Percentiles rank a stretch among this genome's conserved stretches.
These are phyloP conservation scores for Agrochola circellaris DNA, from an alignment of 2,888 invertebrate species.

Conservation along the genomic window DNA sequence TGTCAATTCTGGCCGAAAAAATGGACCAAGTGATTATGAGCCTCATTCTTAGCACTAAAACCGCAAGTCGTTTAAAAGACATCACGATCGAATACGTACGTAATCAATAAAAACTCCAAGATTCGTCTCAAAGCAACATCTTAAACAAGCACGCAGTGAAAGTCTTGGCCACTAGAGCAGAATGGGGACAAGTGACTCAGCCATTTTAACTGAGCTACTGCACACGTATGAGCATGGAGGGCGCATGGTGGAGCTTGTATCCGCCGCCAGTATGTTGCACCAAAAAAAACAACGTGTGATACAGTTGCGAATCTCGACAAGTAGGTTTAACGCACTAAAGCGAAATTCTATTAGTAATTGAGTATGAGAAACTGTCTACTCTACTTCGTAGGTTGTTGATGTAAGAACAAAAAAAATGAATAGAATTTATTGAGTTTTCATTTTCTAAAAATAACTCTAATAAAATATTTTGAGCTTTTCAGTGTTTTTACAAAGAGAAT, in stretches of 20 bases:
- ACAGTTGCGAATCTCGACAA: slow-evolving; percentile 30
- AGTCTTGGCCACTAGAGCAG: slow-evolving; percentile 75
- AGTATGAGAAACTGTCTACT: slow-evolving; percentile 6
- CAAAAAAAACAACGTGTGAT: slow-evolving; percentile 20
- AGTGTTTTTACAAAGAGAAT: neutral
- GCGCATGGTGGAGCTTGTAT: slow-evolving; percentile 38
- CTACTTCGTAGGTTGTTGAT: neutral
- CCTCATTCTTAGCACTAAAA: slow-evolving; percentile 16
- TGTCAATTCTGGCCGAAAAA: neutral
- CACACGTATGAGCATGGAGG: slow-evolving; percentile 55
- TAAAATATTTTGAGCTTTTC: neutral
- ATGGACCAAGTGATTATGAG: neutral
- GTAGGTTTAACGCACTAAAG: neutral
- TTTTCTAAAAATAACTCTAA: neutral
- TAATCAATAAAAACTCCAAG: slow-evolving; percentile 58
- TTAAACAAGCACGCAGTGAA: slow-evolving; percentile 73
- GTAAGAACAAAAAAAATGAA: neutral
- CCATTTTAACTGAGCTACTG: slow-evolving; percentile 54
- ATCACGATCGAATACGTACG: slow-evolving; percentile 9
- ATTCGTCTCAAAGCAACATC: slow-evolving; percentile 63
- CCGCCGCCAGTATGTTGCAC: slow-evolving; percentile 39
- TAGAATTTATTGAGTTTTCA: neutral
- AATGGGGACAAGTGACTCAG: slow-evolving; percentile 75
- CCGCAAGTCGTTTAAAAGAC: slow-evolving; percentile 22
- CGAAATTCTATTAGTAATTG: neutral